Base-by-base conservation (phyloP, 1,140 invertebrate species). In the Branchinecta lindahli region DNA sequence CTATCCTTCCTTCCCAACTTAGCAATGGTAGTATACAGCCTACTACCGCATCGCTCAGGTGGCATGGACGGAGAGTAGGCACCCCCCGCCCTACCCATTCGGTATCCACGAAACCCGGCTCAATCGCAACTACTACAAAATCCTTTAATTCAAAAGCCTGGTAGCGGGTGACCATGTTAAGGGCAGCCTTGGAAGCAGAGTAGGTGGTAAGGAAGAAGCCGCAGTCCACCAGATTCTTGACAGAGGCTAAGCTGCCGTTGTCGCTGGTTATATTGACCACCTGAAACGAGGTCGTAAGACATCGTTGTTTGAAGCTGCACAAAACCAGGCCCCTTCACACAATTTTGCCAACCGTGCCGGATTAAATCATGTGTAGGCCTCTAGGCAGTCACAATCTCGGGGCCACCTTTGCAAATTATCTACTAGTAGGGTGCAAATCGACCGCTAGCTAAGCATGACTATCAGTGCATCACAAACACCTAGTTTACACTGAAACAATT, bases 101-200 rank as follows among this genome's bases (percentile, higher is more conserved):
- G 2, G 70, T 70, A 47, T 70, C 66, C 20, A 70, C 70, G 66
- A 66, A 70, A 66, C 70, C 70, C 10, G 70, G 70, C 45, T 70
- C 52, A 33, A 70, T 67, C 9, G 70, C 44, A 6, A 67, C 70
- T 45, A 70, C 70, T 44, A 70, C 45, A 70, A 68, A 70, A 10
- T 70, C 70, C 8, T 52, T 52, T n/a, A 70, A 45, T 20, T 70
- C 70, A 18, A 66, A 70, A 0, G 70, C 70, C 70, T 66, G 46
- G 33, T 70, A 66, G 65, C 70, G 65, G 44, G 70, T 68, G 20
- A 44, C 70, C 70, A 70, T 70, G 33, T 70, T 70, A 44, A 70
- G 21, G 18, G 70, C 70, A 2, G 70, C 70, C 46, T 70, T 70
- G 8, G 70, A 52, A 46, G 66, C 65, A 45, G 52, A 66, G 66